These are phyloP conservation scores for Hyphantria cunea DNA, from an alignment of 1,140 invertebrate genomes.

Conservation along the genomic window DNA sequence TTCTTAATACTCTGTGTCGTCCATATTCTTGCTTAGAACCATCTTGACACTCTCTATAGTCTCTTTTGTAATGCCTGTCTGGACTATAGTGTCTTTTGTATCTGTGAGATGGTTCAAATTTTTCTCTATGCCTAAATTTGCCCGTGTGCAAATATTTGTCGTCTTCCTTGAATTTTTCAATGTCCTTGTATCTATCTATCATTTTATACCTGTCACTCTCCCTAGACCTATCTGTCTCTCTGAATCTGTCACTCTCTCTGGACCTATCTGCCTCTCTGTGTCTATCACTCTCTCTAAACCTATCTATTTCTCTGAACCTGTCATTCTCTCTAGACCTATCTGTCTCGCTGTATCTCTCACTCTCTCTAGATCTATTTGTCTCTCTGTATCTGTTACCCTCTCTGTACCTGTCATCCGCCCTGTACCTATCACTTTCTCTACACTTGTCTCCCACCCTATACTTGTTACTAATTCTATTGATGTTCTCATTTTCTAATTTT, in stretches of 20 bases:
- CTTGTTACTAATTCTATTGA: no score
- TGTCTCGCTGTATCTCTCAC: background rate
- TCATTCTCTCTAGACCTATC: constrained; percentile 4
- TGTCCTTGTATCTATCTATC: background rate
- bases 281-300: background rate
- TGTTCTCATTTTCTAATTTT: no score
- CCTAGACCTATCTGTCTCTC: background rate
- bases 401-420: background rate
- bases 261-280: background rate
- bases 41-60: constrained; percentile 33
- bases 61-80: constrained; percentile 36
- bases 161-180: background rate
- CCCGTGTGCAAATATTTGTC: background rate
- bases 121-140: constrained; percentile 41
- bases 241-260: background rate
- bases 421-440: constrained; percentile 29
- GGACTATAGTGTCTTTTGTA: constrained; percentile 41
- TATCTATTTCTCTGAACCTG: background rate
- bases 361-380: background rate
- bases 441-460: no score
- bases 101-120: constrained; percentile 40
- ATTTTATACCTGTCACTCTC: background rate
- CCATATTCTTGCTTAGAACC: constrained; percentile 29
- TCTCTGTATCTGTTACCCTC: background rate
- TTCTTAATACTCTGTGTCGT: constrained; percentile 40